phyloP scores from a whole-genome alignment of 2,888 invertebrate species.

The Dermolepida albohirtum region DNA sequence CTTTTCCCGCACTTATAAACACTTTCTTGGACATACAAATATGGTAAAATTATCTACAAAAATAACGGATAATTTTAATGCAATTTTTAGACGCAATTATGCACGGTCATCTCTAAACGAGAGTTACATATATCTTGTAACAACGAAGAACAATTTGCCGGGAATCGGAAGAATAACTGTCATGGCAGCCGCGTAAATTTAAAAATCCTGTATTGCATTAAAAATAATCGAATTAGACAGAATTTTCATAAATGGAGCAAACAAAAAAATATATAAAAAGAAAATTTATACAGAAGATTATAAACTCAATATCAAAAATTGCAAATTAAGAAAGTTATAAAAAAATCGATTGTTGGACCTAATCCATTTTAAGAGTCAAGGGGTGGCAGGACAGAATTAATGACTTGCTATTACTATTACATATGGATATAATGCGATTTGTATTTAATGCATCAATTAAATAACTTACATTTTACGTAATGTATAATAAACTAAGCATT shows the following conservation, averaged over 20 bases:
- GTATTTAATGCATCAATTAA: too few species aligned
- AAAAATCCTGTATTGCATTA: slow-evolving; percentile 43
- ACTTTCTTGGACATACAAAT: slow-evolving; percentile 11
- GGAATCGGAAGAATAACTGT: slow-evolving; percentile 55
- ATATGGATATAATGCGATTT: too few species aligned
- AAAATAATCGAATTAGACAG: slow-evolving; percentile 12
- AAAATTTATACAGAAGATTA: too few species aligned
- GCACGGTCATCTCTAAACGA: slow-evolving; percentile 32
- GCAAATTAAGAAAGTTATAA: too few species aligned
- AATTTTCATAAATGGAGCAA: background rate
- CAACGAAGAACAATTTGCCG: slow-evolving; percentile 53
- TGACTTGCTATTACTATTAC: too few species aligned
- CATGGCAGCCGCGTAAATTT: slow-evolving; percentile 59
- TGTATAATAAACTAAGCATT: too few species aligned
- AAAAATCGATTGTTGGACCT: too few species aligned
- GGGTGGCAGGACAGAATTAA: too few species aligned
- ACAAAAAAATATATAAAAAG: too few species aligned
- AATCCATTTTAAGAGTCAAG: too few species aligned
- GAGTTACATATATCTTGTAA: slow-evolving; percentile 29
- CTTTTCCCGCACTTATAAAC: slow-evolving; percentile 54
- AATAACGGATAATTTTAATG: slow-evolving; percentile 51
- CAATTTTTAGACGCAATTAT: slow-evolving; percentile 42
- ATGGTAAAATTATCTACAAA: slow-evolving; percentile 50
- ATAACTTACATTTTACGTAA: too few species aligned
- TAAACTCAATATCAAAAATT: too few species aligned